These are phyloP conservation scores for Dusona sp. DNA, from an alignment of 2,888 invertebrate genomes.

Conservation along the genomic window DNA sequence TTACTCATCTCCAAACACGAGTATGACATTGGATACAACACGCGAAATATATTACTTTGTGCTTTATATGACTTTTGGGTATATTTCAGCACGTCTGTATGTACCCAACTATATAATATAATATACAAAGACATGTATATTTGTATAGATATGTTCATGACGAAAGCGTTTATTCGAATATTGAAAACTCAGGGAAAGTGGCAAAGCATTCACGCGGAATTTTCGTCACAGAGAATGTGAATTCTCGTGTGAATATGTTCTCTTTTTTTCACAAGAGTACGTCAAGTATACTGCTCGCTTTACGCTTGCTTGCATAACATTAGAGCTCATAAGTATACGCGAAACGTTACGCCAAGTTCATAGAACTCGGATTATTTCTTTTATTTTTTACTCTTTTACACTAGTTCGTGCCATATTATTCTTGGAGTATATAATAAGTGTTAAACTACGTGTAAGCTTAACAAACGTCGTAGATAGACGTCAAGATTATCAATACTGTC, in stretches of 20 bases:
- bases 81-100: background rate
- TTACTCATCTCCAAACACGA: background rate
- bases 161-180: conserved; percentile 7
- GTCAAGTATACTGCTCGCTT: conserved; percentile 5
- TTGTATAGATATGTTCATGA: background rate
- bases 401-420: background rate
- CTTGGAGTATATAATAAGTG: background rate
- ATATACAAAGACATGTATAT: background rate
- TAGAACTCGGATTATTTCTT: conserved; percentile 38
- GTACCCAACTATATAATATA: no score
- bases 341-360: conserved; percentile 50
- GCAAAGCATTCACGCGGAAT: conserved; percentile 20
- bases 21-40: background rate
- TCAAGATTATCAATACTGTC: background rate
- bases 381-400: conserved; percentile 3
- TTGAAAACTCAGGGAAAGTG: conserved; percentile 39
- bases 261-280: conserved; percentile 13
- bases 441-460: background rate
- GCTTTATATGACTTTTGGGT: background rate
- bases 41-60: background rate
- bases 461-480: background rate
- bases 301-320: conserved; percentile 42
- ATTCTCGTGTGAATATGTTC: conserved; percentile 22
- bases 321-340: conserved; percentile 11
- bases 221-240: conserved; percentile 11